Evolutionary conservation across 64 coral and sea anemone species (phyloP), one percentile per base, ranked within the genome.

Genomic region (Acropora tenuis): DNA sequence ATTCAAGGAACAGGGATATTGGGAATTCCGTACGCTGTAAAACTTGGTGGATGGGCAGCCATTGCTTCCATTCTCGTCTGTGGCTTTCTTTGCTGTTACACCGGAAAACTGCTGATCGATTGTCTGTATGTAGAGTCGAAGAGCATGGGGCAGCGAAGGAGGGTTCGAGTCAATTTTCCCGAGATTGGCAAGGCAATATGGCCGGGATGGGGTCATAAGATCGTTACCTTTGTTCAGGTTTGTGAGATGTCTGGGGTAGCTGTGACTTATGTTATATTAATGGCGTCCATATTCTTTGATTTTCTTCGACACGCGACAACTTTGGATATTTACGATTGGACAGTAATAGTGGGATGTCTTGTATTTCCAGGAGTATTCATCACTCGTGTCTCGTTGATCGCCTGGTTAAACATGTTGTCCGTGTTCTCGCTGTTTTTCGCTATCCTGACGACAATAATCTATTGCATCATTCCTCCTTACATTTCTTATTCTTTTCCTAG

Each of bases 381-480:
- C 69, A 97, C 90, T 5, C 75, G 95, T 13, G 95, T 97, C 82
- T 97, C 95, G 50, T 42, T 97, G 71, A 97, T 97, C 43, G 92
- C 95, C 30, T 97, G 95, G 95, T 55, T 94, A 77, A 97, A 91
- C 78, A 97, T 97, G 95, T 80, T 88, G n/a, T 97, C 95, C 12
- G 92, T 97, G 1, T 97, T 97, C 79, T 88, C 95, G 0, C 79
- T 97, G 1, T 88, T 94, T 82, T 82, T 66, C 4, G 89, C 67
- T 4, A 86, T 97, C 78, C 12, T 91, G n/a, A 97, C 83, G 1
- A 91, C 93, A 17, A 87, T 94, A 45, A 89, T 94, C 42, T 97
- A 71, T 48, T 90, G 88, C 75, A 77, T 97, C 69, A 90, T n/a
- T n/a, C n/a, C n/a, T n/a, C n/a, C n/a, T n/a, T n/a, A n/a, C n/a